Evolutionary conservation across 2,888 invertebrate species (phyloP).

Genomic region (Xylota segnis): DNA sequence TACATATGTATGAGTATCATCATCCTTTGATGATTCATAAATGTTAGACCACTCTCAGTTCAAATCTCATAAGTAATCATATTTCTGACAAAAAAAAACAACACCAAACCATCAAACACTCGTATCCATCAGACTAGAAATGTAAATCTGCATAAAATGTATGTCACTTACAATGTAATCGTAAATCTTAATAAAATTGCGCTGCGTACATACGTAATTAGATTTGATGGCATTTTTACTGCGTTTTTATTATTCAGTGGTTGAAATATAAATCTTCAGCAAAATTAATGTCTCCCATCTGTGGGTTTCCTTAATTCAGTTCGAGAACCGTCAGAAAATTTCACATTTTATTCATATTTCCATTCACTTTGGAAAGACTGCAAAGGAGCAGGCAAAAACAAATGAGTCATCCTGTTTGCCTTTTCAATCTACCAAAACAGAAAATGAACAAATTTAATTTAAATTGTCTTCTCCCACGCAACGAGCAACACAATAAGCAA

Average conservation of each 20-base stretch:
- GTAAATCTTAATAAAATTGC: background rate
- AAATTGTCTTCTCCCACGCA: slow-evolving; percentile 4
- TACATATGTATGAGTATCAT: too few relatives aligned
- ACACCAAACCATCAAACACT: background rate
- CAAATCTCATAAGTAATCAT: too few relatives aligned
- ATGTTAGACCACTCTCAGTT: too few relatives aligned
- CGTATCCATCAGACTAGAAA: too few relatives aligned
- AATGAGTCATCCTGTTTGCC: background rate
- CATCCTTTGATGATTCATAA: too few relatives aligned
- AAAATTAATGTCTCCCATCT: slow-evolving; percentile 1
- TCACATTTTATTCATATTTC: background rate
- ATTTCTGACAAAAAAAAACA: background rate
- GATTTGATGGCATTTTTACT: background rate
- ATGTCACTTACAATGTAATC: background rate
- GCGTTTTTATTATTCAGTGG: slow-evolving; percentile 5
- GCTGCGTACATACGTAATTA: background rate
- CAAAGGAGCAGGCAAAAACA: background rate
- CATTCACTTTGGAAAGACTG: background rate
- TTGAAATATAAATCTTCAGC: background rate
- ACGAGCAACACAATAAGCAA: background rate
- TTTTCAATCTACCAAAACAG: background rate
- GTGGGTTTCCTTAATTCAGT: slow-evolving; percentile 2
- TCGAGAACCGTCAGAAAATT: background rate
- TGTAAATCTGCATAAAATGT: background rate
- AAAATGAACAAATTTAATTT: slow-evolving; percentile 12